These are phyloP conservation scores for Desoria tigrina DNA, from an alignment of 2,888 invertebrate genomes.

Conservation along the genomic window DNA sequence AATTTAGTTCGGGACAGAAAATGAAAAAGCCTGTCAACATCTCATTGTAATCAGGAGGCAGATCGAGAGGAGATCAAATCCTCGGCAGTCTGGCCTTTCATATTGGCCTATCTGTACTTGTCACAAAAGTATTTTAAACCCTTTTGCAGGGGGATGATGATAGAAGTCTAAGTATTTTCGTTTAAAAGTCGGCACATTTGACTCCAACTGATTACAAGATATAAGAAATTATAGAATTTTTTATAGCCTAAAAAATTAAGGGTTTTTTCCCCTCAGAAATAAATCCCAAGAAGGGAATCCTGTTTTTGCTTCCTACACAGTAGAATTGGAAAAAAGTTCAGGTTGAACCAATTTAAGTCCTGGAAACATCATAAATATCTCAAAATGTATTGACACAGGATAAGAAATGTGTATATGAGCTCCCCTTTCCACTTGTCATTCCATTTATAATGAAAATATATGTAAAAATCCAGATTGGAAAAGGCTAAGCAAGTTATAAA, in stretches of 20 bases:
- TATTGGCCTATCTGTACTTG: constrained; percentile 7
- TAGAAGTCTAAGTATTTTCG: neutral
- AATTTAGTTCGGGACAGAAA: neutral
- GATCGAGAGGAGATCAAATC: constrained; percentile 11
- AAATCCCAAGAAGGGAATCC: neutral
- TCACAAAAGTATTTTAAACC: constrained; percentile 12
- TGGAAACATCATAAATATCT: constrained; percentile 12
- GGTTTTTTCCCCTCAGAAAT: neutral
- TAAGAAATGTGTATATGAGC: constrained; percentile 16
- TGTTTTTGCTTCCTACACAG: constrained; percentile 13
- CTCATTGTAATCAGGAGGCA: constrained; percentile 23
- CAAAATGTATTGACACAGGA: constrained; percentile 16
- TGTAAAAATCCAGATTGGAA: constrained; percentile 14
- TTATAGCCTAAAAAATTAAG: neutral
- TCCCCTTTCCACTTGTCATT: constrained; percentile 16
- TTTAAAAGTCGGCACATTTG: constrained; percentile 1
- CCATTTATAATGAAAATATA: constrained; percentile 4
- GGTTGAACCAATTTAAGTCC: constrained; percentile 14
- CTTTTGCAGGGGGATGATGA: neutral
- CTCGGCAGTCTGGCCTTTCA: neutral
- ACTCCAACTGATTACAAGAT: neutral
- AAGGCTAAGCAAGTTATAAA: constrained; percentile 14
- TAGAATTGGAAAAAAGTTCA: neutral
- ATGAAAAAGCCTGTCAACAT: constrained; percentile 16
- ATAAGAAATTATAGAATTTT: constrained; percentile 3